phyloP scores from a whole-genome alignment of 1,140 invertebrate genomes.

The Hylaeus volcanicus region DNA sequence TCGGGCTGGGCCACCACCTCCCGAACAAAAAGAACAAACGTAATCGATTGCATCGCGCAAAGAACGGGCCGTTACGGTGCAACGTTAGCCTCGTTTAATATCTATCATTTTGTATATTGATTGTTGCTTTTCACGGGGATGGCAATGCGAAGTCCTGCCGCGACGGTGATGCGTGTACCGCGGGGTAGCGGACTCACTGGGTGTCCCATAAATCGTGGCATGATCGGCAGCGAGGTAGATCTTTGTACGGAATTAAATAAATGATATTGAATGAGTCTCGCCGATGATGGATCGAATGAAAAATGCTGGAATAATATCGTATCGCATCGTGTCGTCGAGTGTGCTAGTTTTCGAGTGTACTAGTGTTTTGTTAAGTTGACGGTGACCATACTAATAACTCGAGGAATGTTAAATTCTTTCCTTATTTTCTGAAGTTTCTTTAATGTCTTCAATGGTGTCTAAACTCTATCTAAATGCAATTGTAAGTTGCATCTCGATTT shows the following conservation, averaged over 20 bases:
- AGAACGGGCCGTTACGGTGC: conserved; percentile 19
- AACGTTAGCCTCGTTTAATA: conserved; percentile 44
- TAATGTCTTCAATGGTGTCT: too few relatives aligned
- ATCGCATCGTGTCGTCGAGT: too few relatives aligned
- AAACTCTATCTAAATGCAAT: too few relatives aligned
- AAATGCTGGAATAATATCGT: too few relatives aligned
- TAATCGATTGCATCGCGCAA: conserved; percentile 34
- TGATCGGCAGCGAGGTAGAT: neutral
- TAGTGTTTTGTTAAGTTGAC: too few relatives aligned
- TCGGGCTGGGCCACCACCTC: neutral
- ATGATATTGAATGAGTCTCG: too few relatives aligned
- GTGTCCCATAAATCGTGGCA: neutral
- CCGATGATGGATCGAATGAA: too few relatives aligned
- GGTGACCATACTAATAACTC: too few relatives aligned
- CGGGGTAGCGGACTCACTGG: neutral
- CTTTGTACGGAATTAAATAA: too few relatives aligned
- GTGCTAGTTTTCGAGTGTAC: too few relatives aligned
- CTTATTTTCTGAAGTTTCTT: neutral
- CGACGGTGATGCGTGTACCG: conserved; percentile 5
- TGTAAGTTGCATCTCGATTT: neutral
- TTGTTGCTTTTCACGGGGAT: conserved; percentile 47
- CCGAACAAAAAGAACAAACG: neutral
- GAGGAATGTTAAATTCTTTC: too few relatives aligned
- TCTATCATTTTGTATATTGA: conserved; percentile 59
- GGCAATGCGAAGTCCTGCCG: conserved; percentile 45